These are phyloP conservation scores for Melanostigma gelatinosum DNA, from an alignment of 2,113 vertebrate genomes.

Conservation along the genomic window DNA sequence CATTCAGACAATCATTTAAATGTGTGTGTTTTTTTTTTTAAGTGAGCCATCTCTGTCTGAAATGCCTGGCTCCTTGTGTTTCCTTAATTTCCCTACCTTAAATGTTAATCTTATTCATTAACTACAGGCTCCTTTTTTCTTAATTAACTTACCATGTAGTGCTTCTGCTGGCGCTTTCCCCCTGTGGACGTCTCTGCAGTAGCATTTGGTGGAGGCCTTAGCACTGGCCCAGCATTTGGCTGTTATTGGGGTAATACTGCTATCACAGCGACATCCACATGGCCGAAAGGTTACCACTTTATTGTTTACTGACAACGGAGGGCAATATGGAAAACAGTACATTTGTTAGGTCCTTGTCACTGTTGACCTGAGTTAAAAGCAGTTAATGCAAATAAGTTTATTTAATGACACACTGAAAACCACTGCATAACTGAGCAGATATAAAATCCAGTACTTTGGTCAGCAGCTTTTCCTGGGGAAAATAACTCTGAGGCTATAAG, in stretches of 20 bases:
- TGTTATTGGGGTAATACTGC: slow-evolving; percentile 10
- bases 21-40: not conserved
- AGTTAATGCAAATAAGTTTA: slow-evolving; percentile 27
- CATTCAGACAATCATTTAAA: not conserved
- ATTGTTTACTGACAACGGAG: slow-evolving; percentile 36
- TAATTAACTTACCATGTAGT: slow-evolving; percentile 35
- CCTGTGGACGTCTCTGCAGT: slow-evolving; percentile 19
- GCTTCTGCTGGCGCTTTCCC: slow-evolving; percentile 1
- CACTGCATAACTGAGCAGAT: slow-evolving; percentile 44
- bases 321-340: slow-evolving; percentile 6
- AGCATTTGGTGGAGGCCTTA: slow-evolving; percentile 61
- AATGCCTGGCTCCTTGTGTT: slow-evolving; percentile 1
- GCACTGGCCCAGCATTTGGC: slow-evolving; percentile 44
- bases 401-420: slow-evolving; percentile 31
- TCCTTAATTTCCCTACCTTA: not conserved
- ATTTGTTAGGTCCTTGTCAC: slow-evolving; percentile 17
- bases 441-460: slow-evolving; percentile 39
- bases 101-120: slow-evolving; percentile 1
- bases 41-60: not conserved
- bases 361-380: slow-evolving; percentile 5
- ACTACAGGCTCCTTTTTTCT: slow-evolving; percentile 20
- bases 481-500: slow-evolving; percentile 24
- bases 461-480: slow-evolving; percentile 28
- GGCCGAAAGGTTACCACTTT: slow-evolving; percentile 60
- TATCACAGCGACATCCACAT: slow-evolving; percentile 27